Evolutionary conservation across 2,888 invertebrate genomes (phyloP).

Genomic region (Brassicogethes aeneus): DNA sequence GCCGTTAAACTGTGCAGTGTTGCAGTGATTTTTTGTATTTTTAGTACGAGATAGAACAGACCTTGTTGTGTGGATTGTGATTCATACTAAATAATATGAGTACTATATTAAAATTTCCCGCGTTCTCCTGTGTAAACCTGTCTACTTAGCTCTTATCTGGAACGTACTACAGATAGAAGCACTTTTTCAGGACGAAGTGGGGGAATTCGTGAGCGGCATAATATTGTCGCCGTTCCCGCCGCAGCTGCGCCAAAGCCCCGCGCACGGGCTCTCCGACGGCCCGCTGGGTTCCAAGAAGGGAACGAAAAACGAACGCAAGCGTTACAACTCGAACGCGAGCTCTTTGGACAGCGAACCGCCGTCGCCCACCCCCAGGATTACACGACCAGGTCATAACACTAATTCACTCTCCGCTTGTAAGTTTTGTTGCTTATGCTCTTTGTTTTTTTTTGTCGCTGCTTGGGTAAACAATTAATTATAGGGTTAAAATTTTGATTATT

Average conservation of each 20-base stretch:
- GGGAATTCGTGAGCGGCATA: slow-evolving; percentile 53
- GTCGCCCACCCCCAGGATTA: slow-evolving; percentile 40
- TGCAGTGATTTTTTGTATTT: no score
- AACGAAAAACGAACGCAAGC: slow-evolving; percentile 38
- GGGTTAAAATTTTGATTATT: no score
- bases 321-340: slow-evolving; percentile 45
- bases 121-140: no score
- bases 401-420: slow-evolving; percentile 12
- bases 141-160: neutral
- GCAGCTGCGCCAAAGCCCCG: slow-evolving; percentile 39
- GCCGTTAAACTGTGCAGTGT: no score
- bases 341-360: slow-evolving; percentile 44
- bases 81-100: no score
- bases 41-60: no score
- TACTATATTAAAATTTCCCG: no score
- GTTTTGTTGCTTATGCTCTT: slow-evolving; percentile 12
- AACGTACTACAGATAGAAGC: neutral
- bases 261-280: slow-evolving; percentile 25
- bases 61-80: no score
- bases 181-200: slow-evolving; percentile 55
- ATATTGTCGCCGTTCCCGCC: slow-evolving; percentile 51
- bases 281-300: slow-evolving; percentile 24
- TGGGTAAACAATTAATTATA: slow-evolving; percentile 5
- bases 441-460: no score
- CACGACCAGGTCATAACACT: slow-evolving; percentile 36